These are phyloP conservation scores for Oplegnathus fasciatus DNA, from an alignment of 2,113 vertebrate genomes.

Conservation along the genomic window DNA sequence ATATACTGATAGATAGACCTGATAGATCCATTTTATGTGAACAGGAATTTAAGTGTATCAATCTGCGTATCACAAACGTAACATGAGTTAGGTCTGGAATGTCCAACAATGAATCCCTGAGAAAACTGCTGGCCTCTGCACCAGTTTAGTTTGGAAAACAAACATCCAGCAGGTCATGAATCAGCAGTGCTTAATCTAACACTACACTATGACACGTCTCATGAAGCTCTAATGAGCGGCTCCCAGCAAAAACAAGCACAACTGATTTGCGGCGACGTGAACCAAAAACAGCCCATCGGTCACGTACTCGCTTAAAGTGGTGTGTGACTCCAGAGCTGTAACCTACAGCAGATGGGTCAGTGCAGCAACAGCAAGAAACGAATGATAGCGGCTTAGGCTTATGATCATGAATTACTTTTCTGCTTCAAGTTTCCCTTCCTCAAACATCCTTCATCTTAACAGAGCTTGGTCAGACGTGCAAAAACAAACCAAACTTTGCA, in stretches of 20 bases:
- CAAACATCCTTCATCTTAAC: conserved; percentile 5
- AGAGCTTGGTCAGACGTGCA: background rate
- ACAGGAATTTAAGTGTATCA: background rate
- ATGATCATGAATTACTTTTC: too few relatives aligned
- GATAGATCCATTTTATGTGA: background rate
- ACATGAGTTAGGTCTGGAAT: background rate
- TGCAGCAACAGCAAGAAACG: background rate
- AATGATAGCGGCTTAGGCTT: background rate
- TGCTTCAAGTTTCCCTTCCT: background rate
- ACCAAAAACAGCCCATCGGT: conserved; percentile 26
- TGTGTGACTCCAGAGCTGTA: conserved; percentile 19
- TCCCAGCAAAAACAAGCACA: conserved; percentile 40
- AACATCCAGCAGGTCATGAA: conserved; percentile 17
- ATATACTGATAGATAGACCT: background rate
- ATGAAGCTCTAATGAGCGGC: conserved; percentile 35
- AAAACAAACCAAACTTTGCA: background rate
- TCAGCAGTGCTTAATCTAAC: conserved; percentile 17
- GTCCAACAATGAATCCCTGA: background rate
- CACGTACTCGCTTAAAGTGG: conserved; percentile 2
- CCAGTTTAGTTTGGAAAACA: conserved; percentile 1
- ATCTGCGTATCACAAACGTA: background rate
- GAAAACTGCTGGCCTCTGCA: conserved; percentile 10
- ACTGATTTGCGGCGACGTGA: background rate
- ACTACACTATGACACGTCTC: background rate
- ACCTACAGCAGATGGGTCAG: conserved; percentile 11